A percentile compares a stretch with the other conserved stretches of the same genome.
Conservation (phyloP, 2,888 invertebrate genomes). For the Glaucopsyche alexis region DNA sequence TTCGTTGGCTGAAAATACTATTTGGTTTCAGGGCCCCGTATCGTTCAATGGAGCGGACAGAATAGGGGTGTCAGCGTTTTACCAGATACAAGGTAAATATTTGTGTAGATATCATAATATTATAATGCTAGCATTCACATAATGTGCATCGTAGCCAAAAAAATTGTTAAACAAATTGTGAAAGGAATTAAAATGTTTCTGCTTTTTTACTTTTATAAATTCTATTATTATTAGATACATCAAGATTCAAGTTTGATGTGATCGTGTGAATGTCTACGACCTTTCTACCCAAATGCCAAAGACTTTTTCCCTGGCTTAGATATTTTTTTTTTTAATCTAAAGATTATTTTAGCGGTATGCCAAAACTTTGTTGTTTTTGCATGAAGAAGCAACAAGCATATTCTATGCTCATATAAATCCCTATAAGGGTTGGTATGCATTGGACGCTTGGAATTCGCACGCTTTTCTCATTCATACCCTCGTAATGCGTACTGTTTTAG, state of each 20-base stretch:
- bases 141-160: not conserved
- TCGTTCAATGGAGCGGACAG: slow-evolving; percentile 94
- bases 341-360: not conserved
- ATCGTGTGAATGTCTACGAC: too few species aligned
- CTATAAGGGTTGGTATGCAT: not conserved
- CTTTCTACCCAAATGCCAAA: too few species aligned
- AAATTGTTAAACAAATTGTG: not conserved
- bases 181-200: not conserved
- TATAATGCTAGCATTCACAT: not conserved
- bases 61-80: slow-evolving; percentile 91
- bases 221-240: too few species aligned
- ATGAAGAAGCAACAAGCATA: not conserved
- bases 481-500: slow-evolving; percentile 58
- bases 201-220: not conserved
- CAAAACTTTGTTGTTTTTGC: not conserved
- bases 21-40: slow-evolving; percentile 87
- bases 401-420: not conserved
- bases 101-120: not conserved
- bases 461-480: not conserved
- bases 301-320: not conserved
- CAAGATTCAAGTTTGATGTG: too few species aligned
- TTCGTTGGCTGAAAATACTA: slow-evolving; percentile 20
- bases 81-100: slow-evolving; percentile 89
- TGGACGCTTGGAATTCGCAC: not conserved
- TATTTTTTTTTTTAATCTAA: not conserved